These are phyloP conservation scores for Sylvicola fuscatus DNA, from an alignment of 2,888 invertebrate species.

Conservation along the genomic window DNA sequence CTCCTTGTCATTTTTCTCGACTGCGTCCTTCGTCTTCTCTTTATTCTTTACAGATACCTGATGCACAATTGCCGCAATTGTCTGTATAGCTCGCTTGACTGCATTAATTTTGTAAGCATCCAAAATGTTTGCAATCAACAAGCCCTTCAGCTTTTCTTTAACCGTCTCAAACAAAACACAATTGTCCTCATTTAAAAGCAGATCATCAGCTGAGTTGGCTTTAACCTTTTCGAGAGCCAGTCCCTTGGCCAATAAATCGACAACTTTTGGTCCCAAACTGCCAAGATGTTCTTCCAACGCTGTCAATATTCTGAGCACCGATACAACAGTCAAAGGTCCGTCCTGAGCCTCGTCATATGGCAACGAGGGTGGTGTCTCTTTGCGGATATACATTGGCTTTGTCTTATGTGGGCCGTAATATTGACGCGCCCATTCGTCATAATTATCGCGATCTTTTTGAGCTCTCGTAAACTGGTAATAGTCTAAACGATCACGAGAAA, in stretches of 20 bases:
- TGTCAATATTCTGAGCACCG: conserved; percentile 50
- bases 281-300: conserved; percentile 68
- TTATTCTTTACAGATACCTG: conserved; percentile 31
- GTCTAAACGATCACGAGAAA: conserved; percentile 5
- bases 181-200: conserved; percentile 49
- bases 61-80: conserved; percentile 53
- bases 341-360: conserved; percentile 27
- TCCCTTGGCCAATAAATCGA: conserved; percentile 55
- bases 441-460: not conserved
- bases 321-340: conserved; percentile 34
- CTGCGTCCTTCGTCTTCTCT: conserved; percentile 9
- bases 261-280: conserved; percentile 61
- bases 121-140: conserved; percentile 47
- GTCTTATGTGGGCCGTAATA: conserved; percentile 13
- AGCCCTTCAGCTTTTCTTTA: conserved; percentile 68
- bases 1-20: conserved; percentile 19
- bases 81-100: conserved; percentile 51
- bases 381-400: conserved; percentile 8
- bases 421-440: conserved; percentile 4
- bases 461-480: conserved; percentile 5
- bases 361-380: conserved; percentile 6
- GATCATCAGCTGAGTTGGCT: conserved; percentile 52
- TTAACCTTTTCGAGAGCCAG: conserved; percentile 52
- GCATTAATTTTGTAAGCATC: conserved; percentile 39
- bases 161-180: conserved; percentile 64